phyloP scores from a whole-genome alignment of 2,888 invertebrate species.

The Lasioglossum pauxillum region DNA sequence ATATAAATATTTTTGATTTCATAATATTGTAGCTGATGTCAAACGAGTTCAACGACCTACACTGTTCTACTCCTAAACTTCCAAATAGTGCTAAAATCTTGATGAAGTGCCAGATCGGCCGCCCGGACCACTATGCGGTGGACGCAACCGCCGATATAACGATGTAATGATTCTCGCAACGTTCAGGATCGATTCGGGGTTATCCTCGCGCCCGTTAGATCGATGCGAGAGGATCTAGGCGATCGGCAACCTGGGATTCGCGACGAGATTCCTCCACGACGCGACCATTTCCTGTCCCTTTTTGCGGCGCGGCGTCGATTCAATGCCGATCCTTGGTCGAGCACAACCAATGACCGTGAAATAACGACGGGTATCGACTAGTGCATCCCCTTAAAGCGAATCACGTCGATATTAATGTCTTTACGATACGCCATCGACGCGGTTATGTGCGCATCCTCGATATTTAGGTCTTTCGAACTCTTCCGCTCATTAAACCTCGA shows the following conservation, averaged over 20 bases:
- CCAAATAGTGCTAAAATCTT: no score
- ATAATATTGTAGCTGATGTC: no score
- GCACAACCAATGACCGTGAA: conserved; percentile 34
- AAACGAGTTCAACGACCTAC: no score
- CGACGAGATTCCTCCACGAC: background rate
- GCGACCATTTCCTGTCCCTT: background rate
- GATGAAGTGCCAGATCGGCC: no score
- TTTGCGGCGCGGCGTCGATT: background rate
- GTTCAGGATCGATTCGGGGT: no score
- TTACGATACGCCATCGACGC: conserved; percentile 22
- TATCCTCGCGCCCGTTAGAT: no score
- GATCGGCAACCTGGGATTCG: background rate
- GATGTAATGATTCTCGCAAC: no score
- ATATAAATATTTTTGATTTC: no score
- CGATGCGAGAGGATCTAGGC: background rate
- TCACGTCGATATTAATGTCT: conserved; percentile 34
- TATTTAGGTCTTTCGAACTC: background rate
- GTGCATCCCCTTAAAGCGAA: conserved; percentile 18
- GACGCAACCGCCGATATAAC: no score
- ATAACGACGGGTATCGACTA: conserved; percentile 22
- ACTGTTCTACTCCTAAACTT: no score
- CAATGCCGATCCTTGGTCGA: conserved; percentile 35
- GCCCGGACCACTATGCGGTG: no score
- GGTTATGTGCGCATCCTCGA: background rate
- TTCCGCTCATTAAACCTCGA: background rate